Conservation (phyloP, 2,113 vertebrate species). For the Sapayoa aenigma region DNA sequence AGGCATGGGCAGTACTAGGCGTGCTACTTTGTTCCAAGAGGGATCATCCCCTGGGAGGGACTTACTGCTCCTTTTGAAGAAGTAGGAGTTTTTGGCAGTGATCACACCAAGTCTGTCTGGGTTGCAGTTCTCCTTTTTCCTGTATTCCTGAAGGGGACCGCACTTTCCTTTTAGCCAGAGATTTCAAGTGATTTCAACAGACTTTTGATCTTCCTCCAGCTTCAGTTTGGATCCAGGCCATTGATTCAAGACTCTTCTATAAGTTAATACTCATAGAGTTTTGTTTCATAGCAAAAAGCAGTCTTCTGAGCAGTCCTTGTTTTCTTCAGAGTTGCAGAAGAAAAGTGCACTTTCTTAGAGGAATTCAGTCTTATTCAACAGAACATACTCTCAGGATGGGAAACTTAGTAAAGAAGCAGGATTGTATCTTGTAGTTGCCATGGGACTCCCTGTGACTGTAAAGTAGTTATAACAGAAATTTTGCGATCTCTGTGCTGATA, state of each 20-base stretch:
- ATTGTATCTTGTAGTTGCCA: not conserved
- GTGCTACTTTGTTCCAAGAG: not conserved
- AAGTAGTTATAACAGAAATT: not conserved
- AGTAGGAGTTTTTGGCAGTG: not conserved
- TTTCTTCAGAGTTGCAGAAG: not conserved
- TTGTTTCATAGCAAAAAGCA: not conserved
- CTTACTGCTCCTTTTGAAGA: not conserved
- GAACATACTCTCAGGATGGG: not conserved
- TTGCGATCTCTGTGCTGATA: not conserved
- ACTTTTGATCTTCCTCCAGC: not conserved
- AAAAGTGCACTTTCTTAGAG: not conserved
- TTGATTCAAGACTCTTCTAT: not conserved
- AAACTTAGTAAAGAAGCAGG: not conserved
- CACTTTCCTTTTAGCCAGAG: not conserved
- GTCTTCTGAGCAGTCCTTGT: not conserved
- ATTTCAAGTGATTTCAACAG: not conserved
- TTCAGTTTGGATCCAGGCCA: not conserved
- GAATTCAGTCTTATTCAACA: not conserved
- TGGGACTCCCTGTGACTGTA: not conserved
- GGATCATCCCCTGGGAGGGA: not conserved
- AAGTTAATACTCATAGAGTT: not conserved
- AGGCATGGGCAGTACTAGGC: rapidly evolving
- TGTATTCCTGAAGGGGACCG: not conserved
- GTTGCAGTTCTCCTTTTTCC: not conserved
- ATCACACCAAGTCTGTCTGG: not conserved